phyloP scores from a whole-genome alignment of 53 echinoderm and acorn worm species.

The Temnopleurus reevesii region DNA sequence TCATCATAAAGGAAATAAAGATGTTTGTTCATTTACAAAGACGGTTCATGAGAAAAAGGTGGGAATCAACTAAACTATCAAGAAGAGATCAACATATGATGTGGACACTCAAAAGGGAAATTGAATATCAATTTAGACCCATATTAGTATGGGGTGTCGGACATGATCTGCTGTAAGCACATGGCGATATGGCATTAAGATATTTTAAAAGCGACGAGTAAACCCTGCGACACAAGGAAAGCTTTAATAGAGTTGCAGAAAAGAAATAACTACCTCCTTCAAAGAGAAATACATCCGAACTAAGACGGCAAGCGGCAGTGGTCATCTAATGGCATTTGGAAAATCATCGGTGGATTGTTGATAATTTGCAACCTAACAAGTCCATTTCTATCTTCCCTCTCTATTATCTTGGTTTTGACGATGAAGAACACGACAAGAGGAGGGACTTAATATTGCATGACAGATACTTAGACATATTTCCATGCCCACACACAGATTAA shows the following conservation, averaged over 20 bases:
- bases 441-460: slow-evolving; percentile 29
- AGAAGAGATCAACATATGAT: no score
- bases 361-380: slow-evolving; percentile 21
- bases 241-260: neutral
- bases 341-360: slow-evolving; percentile 36
- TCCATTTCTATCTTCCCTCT: neutral
- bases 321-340: slow-evolving; percentile 33
- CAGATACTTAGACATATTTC: slow-evolving; percentile 42
- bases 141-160: no score
- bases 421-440: slow-evolving; percentile 23
- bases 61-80: no score
- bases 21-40: no score
- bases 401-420: no score
- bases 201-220: neutral
- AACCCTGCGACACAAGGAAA: neutral
- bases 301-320: neutral
- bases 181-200: no score
- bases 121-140: no score
- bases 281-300: neutral
- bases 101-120: no score
- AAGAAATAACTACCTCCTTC: neutral
- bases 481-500: slow-evolving; percentile 37
- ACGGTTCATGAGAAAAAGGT: no score
- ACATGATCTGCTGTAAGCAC: no score
- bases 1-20: no score